phyloP scores from a whole-genome alignment of 1,140 invertebrate genomes.

The Drosophila ananassae region DNA sequence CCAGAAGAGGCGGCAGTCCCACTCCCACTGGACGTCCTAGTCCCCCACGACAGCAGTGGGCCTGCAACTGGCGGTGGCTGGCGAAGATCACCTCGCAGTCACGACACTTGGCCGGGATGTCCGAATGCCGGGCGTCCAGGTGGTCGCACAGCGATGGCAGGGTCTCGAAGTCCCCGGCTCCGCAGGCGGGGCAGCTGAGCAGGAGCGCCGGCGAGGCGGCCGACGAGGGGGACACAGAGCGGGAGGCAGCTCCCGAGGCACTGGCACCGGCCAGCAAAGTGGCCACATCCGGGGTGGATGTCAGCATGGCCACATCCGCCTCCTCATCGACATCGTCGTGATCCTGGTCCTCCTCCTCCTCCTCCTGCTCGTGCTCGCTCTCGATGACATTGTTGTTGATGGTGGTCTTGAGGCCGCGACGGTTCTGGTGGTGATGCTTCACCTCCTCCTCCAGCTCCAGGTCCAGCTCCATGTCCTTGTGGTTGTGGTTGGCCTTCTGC shows the following conservation, averaged over 20 bases:
- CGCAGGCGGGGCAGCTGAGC: constrained; percentile 86
- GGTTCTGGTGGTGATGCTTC: constrained; percentile 35
- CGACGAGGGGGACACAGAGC: constrained; percentile 23
- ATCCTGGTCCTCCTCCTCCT: constrained; percentile 22
- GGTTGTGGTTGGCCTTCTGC: constrained; percentile 66
- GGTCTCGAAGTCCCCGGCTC: constrained; percentile 86
- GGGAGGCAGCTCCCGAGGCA: constrained; percentile 43
- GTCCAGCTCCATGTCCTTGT: constrained; percentile 58
- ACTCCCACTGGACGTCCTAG: not conserved
- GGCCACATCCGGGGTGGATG: constrained; percentile 68
- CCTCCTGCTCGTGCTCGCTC: constrained; percentile 8
- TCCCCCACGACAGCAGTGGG: constrained; percentile 84
- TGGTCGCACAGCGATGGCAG: constrained; percentile 87
- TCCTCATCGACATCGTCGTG: constrained; percentile 14
- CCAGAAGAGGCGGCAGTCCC: constrained; percentile 46
- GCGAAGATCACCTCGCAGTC: constrained; percentile 89
- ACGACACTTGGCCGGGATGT: constrained; percentile 88
- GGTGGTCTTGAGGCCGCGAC: constrained; percentile 59
- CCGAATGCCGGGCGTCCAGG: constrained; percentile 89
- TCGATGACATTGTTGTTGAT: constrained; percentile 73
- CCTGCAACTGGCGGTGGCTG: constrained; percentile 88
- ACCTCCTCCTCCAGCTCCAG: constrained; percentile 16
- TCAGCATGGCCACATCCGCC: constrained; percentile 48
- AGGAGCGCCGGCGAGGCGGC: constrained; percentile 4
- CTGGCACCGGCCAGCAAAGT: constrained; percentile 47